A percentile compares a stretch with the other conserved stretches of the same genome.
These are phyloP conservation scores for Yoshiicerus persimilis DNA, from an alignment of 1,140 invertebrate genomes.

Conservation along the genomic window DNA sequence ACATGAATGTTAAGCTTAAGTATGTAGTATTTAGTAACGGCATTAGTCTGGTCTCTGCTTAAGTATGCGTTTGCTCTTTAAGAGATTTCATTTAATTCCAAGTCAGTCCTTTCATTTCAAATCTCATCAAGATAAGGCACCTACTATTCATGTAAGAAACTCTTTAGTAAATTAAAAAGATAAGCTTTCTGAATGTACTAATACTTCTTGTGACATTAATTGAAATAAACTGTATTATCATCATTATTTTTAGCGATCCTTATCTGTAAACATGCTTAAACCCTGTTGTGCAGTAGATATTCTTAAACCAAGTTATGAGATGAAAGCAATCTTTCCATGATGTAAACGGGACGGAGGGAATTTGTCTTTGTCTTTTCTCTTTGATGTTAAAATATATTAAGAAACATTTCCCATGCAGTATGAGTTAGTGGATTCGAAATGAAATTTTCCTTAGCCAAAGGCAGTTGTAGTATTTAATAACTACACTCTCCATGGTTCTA, in stretches of 20 bases:
- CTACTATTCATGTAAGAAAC: neutral
- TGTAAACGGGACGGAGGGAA: neutral
- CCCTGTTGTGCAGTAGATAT: neutral
- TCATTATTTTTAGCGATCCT: neutral
- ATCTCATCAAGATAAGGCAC: neutral
- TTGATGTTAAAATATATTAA: neutral
- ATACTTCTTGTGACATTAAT: neutral
- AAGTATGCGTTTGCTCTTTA: neutral
- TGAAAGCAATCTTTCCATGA: neutral
- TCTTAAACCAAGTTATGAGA: neutral
- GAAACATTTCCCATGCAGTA: neutral
- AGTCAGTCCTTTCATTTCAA: neutral
- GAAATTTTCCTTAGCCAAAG: neutral
- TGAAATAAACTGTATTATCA: neutral
- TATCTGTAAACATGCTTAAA: neutral
- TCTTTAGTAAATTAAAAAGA: neutral
- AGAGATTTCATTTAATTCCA: neutral
- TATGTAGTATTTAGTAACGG: neutral
- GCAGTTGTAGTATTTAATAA: neutral
- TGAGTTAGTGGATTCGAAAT: neutral
- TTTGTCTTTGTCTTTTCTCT: neutral
- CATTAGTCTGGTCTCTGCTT: neutral
- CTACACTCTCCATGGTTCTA: too few relatives aligned
- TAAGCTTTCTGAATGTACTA: neutral
- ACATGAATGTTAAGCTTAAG: neutral